Evolutionary conservation across 2,113 vertebrate genomes (phyloP).

Genomic region (Heliornis fulica): DNA sequence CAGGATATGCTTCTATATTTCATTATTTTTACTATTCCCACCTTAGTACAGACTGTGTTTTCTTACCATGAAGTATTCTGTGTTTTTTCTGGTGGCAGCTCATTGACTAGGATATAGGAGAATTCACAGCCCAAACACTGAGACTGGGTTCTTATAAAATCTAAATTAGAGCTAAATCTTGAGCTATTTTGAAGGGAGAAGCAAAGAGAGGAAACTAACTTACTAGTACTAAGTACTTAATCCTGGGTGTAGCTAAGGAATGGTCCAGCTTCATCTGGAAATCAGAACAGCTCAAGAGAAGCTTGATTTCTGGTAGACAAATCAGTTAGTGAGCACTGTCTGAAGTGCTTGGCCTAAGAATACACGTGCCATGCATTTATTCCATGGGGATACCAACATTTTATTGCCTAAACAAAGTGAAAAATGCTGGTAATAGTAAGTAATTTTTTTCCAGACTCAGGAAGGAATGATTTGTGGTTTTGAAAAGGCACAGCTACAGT

Average conservation of each 20-base stretch:
- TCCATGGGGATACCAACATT: background rate
- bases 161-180: background rate
- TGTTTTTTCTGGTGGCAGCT: background rate
- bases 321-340: background rate
- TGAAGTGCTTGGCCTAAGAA: background rate
- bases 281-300: background rate
- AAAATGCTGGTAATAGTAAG: background rate
- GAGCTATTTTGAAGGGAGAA: background rate
- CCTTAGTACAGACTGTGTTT: background rate
- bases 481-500: background rate
- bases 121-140: background rate
- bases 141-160: background rate
- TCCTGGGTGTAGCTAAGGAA: background rate
- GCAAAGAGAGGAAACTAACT: background rate
- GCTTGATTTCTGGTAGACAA: background rate
- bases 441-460: background rate
- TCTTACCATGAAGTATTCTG: background rate
- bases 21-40: background rate
- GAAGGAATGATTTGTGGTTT: background rate
- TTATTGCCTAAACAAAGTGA: background rate
- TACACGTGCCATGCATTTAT: background rate
- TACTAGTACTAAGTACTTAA: no score
- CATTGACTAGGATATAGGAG: background rate
- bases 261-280: background rate
- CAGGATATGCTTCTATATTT: background rate